Evolutionary conservation across 1,140 invertebrate species (phyloP), one percentile per base, ranked within the genome.

Genomic region (Drosophila santomea): DNA sequence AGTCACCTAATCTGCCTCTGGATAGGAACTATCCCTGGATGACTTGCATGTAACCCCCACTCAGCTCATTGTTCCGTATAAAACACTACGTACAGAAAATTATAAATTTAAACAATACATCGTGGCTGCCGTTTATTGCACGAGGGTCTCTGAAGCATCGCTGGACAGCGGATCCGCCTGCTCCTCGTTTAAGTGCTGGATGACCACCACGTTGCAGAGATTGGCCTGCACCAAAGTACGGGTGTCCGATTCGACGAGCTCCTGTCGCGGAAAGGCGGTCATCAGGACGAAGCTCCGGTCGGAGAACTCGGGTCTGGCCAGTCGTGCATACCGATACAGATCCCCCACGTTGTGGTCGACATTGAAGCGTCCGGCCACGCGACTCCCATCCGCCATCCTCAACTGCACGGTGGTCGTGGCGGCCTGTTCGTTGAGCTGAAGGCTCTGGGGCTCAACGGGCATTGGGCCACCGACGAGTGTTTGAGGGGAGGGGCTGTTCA

Each of bases 121-220:
- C 2, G 14, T 15, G 7, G 15, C 20, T 47, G 6, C 23, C 28
- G 1, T 51, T 58, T 50, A 71, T 20, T 71, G 10, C 4, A 20
- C 4, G 10, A 41, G 10, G 4, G 7, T 3, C 2, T 74, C 45
- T 1, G 52, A 51, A 11, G 10, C 10, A 23, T 76, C 43, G 28
- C 15, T 61, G 10, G 51, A 35, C 8, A 63, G 28, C 14, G 38
- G 43, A 8, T 72, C 51, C 2, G 7, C 36, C 35, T 10, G 17
- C 6, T 75, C 68, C 38, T 80, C 80, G 20, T 47, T 45, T 7
- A 89, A 35, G 11, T 88, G 84, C 41, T 89, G 84, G 23, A 74
- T 88, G 41, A 88, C 35, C 39, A 88, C 67, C 48, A 88, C 84
- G 51, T 88, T 88, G 12, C 67, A 59, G 3, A 88, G 68, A 56